These are phyloP conservation scores for Pseudorhiza aurosa DNA, from an alignment of 30 jellyfish, hydroid and myxozoan genomes.

Conservation along the genomic window DNA sequence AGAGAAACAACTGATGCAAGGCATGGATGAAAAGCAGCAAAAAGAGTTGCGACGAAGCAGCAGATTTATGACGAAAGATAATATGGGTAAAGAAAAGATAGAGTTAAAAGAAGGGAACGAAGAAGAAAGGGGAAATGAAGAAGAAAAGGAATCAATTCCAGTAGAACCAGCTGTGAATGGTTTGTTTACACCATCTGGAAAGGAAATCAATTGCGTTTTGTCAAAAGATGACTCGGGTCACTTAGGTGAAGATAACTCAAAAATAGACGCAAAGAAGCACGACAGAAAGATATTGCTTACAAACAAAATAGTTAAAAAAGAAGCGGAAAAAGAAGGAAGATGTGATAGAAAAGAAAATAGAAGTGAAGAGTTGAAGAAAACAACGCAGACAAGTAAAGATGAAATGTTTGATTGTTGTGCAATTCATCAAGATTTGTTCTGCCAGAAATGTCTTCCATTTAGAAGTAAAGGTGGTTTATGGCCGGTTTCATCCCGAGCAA, in stretches of 20 bases:
- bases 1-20: background rate
- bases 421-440: constrained; percentile 31
- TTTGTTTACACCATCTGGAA: constrained; percentile 16
- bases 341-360: background rate
- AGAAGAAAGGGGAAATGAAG: background rate
- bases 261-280: background rate
- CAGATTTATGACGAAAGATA: constrained; percentile 8
- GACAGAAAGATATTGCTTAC: background rate
- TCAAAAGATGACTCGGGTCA: constrained; percentile 22
- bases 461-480: constrained; percentile 30
- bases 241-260: too few species aligned
- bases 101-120: background rate
- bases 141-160: background rate
- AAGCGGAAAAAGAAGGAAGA: background rate
- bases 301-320: background rate
- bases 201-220: constrained; percentile 8
- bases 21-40: background rate
- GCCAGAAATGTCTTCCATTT: constrained; percentile 41
- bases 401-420: constrained; percentile 63
- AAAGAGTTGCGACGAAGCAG: constrained; percentile 21
- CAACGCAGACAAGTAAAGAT: constrained; percentile 24
- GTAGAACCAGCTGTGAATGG: background rate
- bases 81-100: background rate
- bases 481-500: constrained; percentile 47
- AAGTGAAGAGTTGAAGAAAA: background rate